Conservation (phyloP, 2,113 vertebrate species). For the Ibidorhyncha struthersii region DNA sequence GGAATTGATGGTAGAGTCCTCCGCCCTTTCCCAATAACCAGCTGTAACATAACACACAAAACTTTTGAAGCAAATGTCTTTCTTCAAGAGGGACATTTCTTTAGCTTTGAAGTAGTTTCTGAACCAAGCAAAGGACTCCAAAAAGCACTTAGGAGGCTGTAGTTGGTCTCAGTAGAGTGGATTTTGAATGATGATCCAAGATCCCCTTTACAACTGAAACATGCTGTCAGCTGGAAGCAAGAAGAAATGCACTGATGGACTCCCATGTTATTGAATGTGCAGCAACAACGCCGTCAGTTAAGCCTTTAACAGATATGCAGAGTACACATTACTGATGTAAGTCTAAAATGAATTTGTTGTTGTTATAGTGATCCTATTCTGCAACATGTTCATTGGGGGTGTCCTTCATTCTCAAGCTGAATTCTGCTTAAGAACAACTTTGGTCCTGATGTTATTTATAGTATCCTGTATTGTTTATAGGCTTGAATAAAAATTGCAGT, state of each 20-base stretch:
- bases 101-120: background rate
- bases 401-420: background rate
- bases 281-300: background rate
- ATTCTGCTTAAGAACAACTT: background rate
- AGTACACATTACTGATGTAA: background rate
- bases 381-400: rapidly evolving
- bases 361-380: background rate
- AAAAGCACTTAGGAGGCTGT: background rate
- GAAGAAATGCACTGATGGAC: background rate
- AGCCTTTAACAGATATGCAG: background rate
- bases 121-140: background rate
- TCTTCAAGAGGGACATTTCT: background rate
- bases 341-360: background rate
- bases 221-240: background rate
- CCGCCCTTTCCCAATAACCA: background rate
- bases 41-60: background rate
- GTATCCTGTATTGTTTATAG: background rate
- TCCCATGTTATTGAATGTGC: background rate
- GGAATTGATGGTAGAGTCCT: background rate
- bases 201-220: background rate
- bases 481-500: background rate
- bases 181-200: background rate
- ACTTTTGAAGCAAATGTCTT: background rate
- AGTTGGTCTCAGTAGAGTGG: background rate
- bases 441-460: background rate